phyloP scores from a whole-genome alignment of 2,888 invertebrate genomes.

The Tenthredo notha region DNA sequence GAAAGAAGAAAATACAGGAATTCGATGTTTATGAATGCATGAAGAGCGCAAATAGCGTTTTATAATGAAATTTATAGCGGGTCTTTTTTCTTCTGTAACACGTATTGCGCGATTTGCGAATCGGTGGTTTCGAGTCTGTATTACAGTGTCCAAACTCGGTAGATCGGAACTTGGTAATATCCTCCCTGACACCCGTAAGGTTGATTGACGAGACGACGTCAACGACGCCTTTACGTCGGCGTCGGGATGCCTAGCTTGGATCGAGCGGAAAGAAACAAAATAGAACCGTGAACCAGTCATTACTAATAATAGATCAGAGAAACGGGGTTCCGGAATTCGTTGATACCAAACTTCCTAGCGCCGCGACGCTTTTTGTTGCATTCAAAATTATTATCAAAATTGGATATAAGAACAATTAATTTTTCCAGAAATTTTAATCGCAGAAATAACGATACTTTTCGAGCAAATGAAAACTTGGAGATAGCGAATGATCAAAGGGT shows the following conservation, averaged over 20 bases:
- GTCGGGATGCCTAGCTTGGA: slow-evolving; percentile 33
- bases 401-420: not conserved
- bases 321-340: slow-evolving; percentile 12
- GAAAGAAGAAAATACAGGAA: not conserved
- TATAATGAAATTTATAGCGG: not conserved
- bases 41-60: not conserved
- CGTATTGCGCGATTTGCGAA: not conserved
- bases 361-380: not conserved
- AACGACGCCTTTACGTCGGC: not conserved
- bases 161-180: slow-evolving; percentile 22
- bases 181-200: slow-evolving; percentile 28
- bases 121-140: not conserved
- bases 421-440: not conserved
- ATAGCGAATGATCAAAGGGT: not conserved
- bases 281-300: slow-evolving; percentile 45
- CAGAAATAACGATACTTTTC: not conserved
- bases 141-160: not conserved
- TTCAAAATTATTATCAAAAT: not conserved
- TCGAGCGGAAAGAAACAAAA: slow-evolving; percentile 27
- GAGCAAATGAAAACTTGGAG: not conserved
- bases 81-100: not conserved
- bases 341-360: not conserved
- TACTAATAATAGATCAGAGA: slow-evolving; percentile 41
- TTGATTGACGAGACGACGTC: slow-evolving; percentile 47
- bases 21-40: not conserved